Evolutionary conservation across 2,888 invertebrate species (phyloP), one percentile per base, ranked within the genome.

Genomic region (Sphinx pinastri): DNA sequence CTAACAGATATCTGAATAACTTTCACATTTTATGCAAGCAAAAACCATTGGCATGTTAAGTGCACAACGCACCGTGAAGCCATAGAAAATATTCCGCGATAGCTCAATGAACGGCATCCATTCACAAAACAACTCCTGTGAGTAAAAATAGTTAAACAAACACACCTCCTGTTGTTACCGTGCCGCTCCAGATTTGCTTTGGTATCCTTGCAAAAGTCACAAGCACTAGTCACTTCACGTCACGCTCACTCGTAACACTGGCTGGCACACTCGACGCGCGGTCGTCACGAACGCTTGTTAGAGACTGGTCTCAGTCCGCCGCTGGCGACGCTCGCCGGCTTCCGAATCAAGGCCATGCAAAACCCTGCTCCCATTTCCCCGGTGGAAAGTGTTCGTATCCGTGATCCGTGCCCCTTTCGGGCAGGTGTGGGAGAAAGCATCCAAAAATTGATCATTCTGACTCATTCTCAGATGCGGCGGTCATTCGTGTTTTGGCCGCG

Each of bases 351-450:
- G 92, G 92, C 89, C 92, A 92, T 88, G 91, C 91, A 89, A 91
- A 92, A 87, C 88, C 60, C 80, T 88, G 92, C 88, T 90, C 92
- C 89, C 92, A 91, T 91, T 92, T 90, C 88, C 90, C 87, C 81
- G 86, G 89, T 93, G 91, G 93, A 93, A 93, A 93, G 93, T 92
- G 89, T 87, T 88, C 86, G 88, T 83, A 93, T 93, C 93, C 93
- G 93, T 88, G 90, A 91, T 88, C 86, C 88, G 90, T 89, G 89
- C 90, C 87, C 88, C 88, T 89, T 90, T 88, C 87, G 87, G 88
- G 84, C 92, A 93, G 91, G 92, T 91, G 92, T 90, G 90, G 90
- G 92, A 91, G 93, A 93, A 93, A 93, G 93, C 92, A 93, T 88
- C 90, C 82, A 89, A 92, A 91, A 90, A 88, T 83, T 84, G 82